Evolutionary conservation across 2,113 vertebrate species (phyloP).

Genomic region (Pogonocichla stellata): DNA sequence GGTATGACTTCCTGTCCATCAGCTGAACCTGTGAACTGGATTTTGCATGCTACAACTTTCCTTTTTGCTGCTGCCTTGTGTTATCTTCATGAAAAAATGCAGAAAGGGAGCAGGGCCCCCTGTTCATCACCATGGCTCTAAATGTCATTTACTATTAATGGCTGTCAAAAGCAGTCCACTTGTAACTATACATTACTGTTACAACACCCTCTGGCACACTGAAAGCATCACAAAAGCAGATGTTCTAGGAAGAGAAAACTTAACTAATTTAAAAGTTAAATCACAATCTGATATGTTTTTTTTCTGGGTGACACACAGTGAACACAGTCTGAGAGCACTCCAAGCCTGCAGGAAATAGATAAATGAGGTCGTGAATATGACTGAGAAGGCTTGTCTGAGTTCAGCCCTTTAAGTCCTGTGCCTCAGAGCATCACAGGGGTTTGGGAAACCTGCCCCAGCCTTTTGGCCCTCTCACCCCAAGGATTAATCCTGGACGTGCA

Average conservation of each 20-base stretch:
- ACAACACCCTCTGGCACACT: background rate
- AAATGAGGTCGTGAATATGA: background rate
- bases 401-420: background rate
- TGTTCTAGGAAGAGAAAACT: background rate
- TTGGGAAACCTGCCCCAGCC: background rate
- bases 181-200: background rate
- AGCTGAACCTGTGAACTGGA: background rate
- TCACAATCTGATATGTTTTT: background rate
- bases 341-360: background rate
- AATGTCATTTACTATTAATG: background rate
- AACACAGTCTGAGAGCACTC: background rate
- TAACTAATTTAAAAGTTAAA: background rate
- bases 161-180: background rate
- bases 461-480: background rate
- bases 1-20: background rate
- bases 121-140: background rate
- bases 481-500: background rate
- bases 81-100: background rate
- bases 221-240: background rate
- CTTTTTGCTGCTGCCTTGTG: background rate
- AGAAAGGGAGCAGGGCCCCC: background rate
- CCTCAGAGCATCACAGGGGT: background rate
- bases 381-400: background rate
- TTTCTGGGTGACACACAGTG: background rate
- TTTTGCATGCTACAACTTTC: background rate